Evolutionary conservation across 1,140 invertebrate genomes (phyloP).

Genomic region (Wasmannia auropunctata): DNA sequence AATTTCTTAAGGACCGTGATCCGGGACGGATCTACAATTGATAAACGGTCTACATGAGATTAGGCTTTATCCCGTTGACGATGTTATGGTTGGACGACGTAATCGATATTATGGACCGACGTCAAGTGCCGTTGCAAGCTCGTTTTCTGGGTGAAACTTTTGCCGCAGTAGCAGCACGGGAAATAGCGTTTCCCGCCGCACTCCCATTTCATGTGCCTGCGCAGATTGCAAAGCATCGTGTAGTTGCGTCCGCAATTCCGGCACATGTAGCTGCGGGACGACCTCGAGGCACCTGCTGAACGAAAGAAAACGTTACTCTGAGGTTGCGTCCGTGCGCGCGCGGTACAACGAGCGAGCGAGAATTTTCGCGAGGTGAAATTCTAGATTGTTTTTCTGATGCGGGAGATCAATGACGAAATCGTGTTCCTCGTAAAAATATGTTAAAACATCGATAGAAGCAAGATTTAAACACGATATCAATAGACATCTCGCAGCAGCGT

Average conservation of each 20-base stretch:
- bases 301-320: conserved; percentile 50
- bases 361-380: not conserved
- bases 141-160: conserved; percentile 81
- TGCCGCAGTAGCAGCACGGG: conserved; percentile 78
- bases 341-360: not conserved
- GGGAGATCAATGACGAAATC: not conserved
- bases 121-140: conserved; percentile 78
- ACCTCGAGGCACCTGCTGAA: conserved; percentile 55
- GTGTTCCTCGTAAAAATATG: not conserved
- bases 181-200: conserved; percentile 81
- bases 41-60: conserved; percentile 39
- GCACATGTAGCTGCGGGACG: conserved; percentile 71
- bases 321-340: not conserved
- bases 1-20: not conserved
- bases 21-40: not conserved
- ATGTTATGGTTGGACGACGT: too few relatives aligned
- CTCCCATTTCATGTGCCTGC: conserved; percentile 80
- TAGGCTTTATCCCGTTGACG: conserved; percentile 36
- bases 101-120: conserved; percentile 72
- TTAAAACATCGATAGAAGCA: not conserved
- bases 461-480: not conserved
- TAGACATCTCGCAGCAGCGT: not conserved
- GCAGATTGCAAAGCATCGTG: conserved; percentile 78
- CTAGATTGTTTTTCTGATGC: not conserved
- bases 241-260: conserved; percentile 77